phyloP scores from a whole-genome alignment of 2,797 vertebrate genomes.

The Pteropus rufus region DNA sequence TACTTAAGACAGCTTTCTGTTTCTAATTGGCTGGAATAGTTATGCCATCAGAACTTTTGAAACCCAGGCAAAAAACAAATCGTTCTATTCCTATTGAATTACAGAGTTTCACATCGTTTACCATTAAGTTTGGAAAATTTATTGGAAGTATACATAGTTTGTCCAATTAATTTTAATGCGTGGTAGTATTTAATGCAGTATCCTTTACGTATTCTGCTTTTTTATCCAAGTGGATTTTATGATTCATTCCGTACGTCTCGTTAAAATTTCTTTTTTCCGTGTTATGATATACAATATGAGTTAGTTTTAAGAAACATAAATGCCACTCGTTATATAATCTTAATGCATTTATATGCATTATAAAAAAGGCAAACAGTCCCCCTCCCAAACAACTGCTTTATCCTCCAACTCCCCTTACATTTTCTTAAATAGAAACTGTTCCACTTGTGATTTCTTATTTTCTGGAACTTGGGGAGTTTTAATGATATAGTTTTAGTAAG shows the following conservation, averaged over 20 bases:
- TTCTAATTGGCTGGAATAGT: not conserved
- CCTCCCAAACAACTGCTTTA: not conserved
- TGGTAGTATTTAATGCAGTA: not conserved
- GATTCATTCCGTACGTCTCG: slow-evolving; percentile 19
- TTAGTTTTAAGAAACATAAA: slow-evolving; percentile 18
- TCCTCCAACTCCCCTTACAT: not conserved
- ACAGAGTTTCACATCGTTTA: not conserved
- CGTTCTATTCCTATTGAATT: not conserved
- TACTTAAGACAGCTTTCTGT: not conserved
- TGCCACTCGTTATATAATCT: not conserved
- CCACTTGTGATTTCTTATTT: not conserved
- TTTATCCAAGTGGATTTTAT: slow-evolving; percentile 31
- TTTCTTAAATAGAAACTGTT: slow-evolving; percentile 15
- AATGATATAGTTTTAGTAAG: not conserved
- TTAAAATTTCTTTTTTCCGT: not conserved
- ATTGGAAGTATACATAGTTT: not conserved
- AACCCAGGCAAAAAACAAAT: not conserved
- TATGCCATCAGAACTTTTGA: not conserved
- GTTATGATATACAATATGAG: not conserved
- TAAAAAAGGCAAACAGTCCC: not conserved
- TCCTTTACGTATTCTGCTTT: not conserved
- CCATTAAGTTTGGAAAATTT: slow-evolving; percentile 9
- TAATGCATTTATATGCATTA: not conserved
- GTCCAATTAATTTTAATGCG: not conserved
- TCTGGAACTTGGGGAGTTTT: slow-evolving; percentile 26